phyloP scores from a whole-genome alignment of 1,140 invertebrate species.

The Lordiphosa mommai region DNA sequence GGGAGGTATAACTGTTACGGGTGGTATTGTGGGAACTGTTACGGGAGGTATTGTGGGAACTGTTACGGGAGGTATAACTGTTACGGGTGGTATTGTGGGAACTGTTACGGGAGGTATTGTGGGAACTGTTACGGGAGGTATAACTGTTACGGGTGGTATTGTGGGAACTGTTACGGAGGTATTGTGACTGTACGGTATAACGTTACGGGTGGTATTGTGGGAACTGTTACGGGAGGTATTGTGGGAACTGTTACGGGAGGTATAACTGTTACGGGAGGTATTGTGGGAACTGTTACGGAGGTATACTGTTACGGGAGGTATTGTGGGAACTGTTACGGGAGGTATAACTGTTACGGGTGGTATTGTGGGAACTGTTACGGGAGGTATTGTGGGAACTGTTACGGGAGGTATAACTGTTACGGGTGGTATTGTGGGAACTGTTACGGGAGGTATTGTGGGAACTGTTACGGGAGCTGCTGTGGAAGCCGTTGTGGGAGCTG shows the following conservation, averaged over 20 bases:
- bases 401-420: too few relatives aligned
- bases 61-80: neutral
- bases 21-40: neutral
- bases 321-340: neutral
- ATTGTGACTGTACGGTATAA: neutral
- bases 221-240: neutral
- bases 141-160: neutral
- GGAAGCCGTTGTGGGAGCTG: neutral
- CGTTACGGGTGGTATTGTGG: neutral
- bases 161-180: neutral
- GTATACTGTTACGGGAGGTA: neutral
- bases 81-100: neutral
- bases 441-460: neutral
- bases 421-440: neutral
- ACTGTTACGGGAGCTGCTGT: neutral
- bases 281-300: neutral
- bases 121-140: neutral
- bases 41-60: neutral
- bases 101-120: neutral
- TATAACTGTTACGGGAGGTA: conserved; percentile 1
- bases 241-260: conserved; percentile 1
- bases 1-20: neutral
- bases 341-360: neutral
- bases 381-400: conserved; percentile 4
- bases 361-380: neutral